These are phyloP conservation scores for Hippoglossus stenolepis DNA, from an alignment of 2,113 vertebrate genomes.

Conservation along the genomic window DNA sequence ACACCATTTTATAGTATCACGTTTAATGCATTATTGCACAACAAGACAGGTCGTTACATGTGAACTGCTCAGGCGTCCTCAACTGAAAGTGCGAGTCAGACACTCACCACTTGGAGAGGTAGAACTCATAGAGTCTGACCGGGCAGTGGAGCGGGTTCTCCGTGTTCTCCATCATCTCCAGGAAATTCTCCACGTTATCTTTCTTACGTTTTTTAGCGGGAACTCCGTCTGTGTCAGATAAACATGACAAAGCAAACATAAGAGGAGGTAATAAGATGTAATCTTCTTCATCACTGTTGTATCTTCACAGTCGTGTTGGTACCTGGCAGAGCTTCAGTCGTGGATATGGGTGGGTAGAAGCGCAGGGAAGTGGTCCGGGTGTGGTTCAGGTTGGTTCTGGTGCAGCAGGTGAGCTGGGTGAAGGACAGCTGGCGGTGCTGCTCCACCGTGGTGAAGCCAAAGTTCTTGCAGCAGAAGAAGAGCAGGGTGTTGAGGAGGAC, in stretches of 20 bases:
- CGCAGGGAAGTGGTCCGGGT: conserved; percentile 90
- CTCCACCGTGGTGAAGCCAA: no score
- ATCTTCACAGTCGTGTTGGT: neutral
- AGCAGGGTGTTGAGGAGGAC: no score
- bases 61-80: no score
- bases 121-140: conserved; percentile 96
- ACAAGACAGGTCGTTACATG: no score
- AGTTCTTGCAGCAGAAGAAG: no score
- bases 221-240: no score
- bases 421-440: conserved; percentile 67
- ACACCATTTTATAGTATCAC: no score
- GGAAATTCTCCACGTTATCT: conserved; percentile 82
- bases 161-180: conserved; percentile 94
- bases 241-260: no score
- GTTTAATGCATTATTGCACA: no score
- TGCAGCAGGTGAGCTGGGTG: conserved; percentile 66
- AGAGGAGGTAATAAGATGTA: no score
- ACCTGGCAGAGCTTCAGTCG: conserved; percentile 63
- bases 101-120: conserved; percentile 95
- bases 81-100: no score
- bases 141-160: conserved; percentile 96
- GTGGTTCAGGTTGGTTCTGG: conserved; percentile 81
- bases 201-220: conserved; percentile 81
- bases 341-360: conserved; percentile 88
- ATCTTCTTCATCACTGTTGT: no score